Evolutionary conservation across 2,888 invertebrate genomes (phyloP).

Genomic region (Apamea crenata): DNA sequence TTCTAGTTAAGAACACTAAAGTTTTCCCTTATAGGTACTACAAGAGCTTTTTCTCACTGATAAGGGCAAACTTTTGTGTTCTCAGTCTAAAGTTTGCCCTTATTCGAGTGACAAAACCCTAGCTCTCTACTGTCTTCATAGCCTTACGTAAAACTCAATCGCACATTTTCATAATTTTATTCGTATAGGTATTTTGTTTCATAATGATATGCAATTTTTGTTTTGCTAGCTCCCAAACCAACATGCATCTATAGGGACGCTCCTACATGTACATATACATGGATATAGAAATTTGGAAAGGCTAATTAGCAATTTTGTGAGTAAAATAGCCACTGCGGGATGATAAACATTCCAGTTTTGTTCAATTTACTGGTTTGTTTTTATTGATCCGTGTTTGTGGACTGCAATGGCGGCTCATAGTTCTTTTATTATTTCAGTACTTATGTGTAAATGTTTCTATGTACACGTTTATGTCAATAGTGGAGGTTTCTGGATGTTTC

Average conservation of each 20-base stretch:
- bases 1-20: not conserved
- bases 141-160: not conserved
- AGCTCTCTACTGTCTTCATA: not conserved
- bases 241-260: conserved; percentile 5
- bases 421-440: conserved; percentile 54
- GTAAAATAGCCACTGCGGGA: conserved; percentile 53
- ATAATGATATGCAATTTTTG: conserved; percentile 15
- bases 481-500: not conserved
- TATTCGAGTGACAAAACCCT: not conserved
- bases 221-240: conserved; percentile 34
- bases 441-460: conserved; percentile 4
- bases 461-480: not conserved
- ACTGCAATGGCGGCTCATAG: conserved; percentile 18
- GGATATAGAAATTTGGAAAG: conserved; percentile 38
- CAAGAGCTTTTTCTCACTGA: too few species aligned
- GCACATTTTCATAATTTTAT: not conserved
- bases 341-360: conserved; percentile 56
- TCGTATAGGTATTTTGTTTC: not conserved
- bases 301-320: conserved; percentile 66
- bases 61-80: too few species aligned
- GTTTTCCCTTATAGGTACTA: too few species aligned
- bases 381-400: conserved; percentile 57
- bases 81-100: not conserved
- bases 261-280: conserved; percentile 2
- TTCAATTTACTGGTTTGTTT: conserved; percentile 57